A percentile compares a stretch with the other conserved stretches of the same genome.
Evolutionary conservation across 1,140 invertebrate genomes (phyloP).

Genomic region (Rhynchophorus ferrugineus): DNA sequence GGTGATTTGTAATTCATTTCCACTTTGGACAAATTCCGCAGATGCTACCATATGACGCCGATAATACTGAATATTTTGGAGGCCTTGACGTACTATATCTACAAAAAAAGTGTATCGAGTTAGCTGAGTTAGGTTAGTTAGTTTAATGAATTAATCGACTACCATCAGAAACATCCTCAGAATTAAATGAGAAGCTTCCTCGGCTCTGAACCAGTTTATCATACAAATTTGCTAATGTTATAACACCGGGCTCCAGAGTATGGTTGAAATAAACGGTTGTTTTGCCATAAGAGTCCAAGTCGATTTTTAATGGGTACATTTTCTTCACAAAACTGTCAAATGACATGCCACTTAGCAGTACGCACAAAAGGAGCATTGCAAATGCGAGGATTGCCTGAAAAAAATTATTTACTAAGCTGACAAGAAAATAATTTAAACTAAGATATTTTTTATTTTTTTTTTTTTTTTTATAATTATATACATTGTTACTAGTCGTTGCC

Average conservation of each 20-base stretch:
- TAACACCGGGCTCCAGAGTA: slow-evolving; percentile 5
- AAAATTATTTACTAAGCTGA: slow-evolving; percentile 1
- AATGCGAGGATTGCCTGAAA: slow-evolving; percentile 24
- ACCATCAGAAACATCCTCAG: no score
- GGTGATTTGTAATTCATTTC: slow-evolving; percentile 30
- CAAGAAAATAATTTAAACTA: neutral
- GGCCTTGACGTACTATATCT: slow-evolving; percentile 34
- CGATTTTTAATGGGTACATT: slow-evolving; percentile 22
- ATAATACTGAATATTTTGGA: slow-evolving; percentile 34
- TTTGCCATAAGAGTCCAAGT: slow-evolving; percentile 27
- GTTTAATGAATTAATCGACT: no score
- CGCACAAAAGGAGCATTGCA: slow-evolving; percentile 19
- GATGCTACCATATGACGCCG: slow-evolving; percentile 31
- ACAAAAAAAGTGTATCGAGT: slow-evolving; percentile 27
- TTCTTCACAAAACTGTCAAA: slow-evolving; percentile 11
- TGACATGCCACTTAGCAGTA: slow-evolving; percentile 17
- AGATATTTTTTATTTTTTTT: no score
- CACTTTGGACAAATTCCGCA: slow-evolving; percentile 39
- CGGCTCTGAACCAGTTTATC: slow-evolving; percentile 17
- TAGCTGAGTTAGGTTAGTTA: no score
- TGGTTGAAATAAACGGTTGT: slow-evolving; percentile 26
- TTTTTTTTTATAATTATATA: no score
- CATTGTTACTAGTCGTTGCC: no score
- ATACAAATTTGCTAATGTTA: slow-evolving; percentile 19
- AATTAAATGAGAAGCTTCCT: neutral